Percentiles rank a stretch among this genome's conserved stretches.
Evolutionary conservation across 2,113 vertebrate species (phyloP).

Genomic region (Oceanites oceanicus): DNA sequence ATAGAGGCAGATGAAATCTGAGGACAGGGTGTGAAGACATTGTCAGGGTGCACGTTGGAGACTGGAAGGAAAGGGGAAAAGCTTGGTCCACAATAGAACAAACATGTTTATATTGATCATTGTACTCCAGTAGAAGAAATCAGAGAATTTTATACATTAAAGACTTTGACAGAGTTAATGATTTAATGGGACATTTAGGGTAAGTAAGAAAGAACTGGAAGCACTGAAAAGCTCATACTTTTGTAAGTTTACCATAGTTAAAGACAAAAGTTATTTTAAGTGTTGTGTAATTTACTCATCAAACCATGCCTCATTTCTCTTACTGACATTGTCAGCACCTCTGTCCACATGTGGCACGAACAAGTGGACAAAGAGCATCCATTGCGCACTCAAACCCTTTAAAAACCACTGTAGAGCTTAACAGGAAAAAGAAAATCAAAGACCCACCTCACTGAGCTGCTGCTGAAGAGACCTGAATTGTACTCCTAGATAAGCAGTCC

Average conservation of each 20-base stretch:
- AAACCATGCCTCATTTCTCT: not conserved
- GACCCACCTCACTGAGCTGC: not conserved
- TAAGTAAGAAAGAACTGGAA: not conserved
- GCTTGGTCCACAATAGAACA: not conserved
- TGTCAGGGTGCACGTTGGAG: accelerated
- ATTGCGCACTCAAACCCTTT: not conserved
- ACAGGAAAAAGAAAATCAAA: not conserved
- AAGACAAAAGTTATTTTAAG: not conserved
- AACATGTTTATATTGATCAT: not conserved
- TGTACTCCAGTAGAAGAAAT: not conserved
- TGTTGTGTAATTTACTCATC: not conserved
- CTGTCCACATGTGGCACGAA: not conserved
- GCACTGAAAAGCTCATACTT: not conserved
- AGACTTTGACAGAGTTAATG: not conserved
- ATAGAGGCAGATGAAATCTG: not conserved
- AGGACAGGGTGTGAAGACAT: not conserved
- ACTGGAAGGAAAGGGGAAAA: not conserved
- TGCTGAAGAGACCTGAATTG: not conserved
- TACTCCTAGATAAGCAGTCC: not conserved
- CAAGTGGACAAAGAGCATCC: not conserved
- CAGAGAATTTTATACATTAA: not conserved
- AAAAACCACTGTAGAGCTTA: not conserved
- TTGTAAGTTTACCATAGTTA: not conserved
- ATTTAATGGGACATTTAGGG: not conserved
- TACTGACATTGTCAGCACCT: not conserved